phyloP scores from a whole-genome alignment of 1,140 invertebrate species.

The Stegodyphus mimosarum region DNA sequence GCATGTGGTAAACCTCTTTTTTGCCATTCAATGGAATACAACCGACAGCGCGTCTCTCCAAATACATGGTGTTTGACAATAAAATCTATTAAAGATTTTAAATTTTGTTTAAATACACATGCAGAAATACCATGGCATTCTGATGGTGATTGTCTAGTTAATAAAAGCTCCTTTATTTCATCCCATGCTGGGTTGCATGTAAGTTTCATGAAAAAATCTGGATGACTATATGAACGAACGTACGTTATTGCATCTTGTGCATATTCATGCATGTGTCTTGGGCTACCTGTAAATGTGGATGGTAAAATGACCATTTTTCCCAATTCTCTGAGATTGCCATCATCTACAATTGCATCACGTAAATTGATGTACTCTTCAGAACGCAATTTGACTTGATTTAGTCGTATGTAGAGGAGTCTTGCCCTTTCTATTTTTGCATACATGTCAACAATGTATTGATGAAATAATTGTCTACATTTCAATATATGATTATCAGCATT shows the following conservation, averaged over 20 bases:
- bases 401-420: slow-evolving; percentile 33
- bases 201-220: slow-evolving; percentile 66
- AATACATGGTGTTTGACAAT: slow-evolving; percentile 59
- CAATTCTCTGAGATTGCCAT: too few species aligned
- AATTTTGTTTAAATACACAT: slow-evolving; percentile 40
- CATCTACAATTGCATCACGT: slow-evolving; percentile 43
- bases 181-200: slow-evolving; percentile 8
- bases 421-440: slow-evolving; percentile 59
- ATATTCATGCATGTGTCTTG: slow-evolving; percentile 22
- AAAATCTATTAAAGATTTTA: slow-evolving; percentile 30
- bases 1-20: slow-evolving; percentile 69
- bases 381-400: slow-evolving; percentile 60
- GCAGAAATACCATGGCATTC: slow-evolving; percentile 36
- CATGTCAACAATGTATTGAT: slow-evolving; percentile 11
- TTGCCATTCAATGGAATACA: slow-evolving; percentile 68
- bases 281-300: slow-evolving; percentile 32
- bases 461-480: slow-evolving; percentile 20
- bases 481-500: slow-evolving; percentile 13
- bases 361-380: slow-evolving; percentile 60
- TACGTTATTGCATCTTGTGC: too few species aligned
- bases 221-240: slow-evolving; percentile 64
- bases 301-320: too few species aligned
- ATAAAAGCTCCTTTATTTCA: slow-evolving; percentile 12
- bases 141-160: slow-evolving; percentile 30
- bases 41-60: slow-evolving; percentile 62